Evolutionary conservation across 2,888 invertebrate species (phyloP).

Genomic region (Ochropleura leucogaster): DNA sequence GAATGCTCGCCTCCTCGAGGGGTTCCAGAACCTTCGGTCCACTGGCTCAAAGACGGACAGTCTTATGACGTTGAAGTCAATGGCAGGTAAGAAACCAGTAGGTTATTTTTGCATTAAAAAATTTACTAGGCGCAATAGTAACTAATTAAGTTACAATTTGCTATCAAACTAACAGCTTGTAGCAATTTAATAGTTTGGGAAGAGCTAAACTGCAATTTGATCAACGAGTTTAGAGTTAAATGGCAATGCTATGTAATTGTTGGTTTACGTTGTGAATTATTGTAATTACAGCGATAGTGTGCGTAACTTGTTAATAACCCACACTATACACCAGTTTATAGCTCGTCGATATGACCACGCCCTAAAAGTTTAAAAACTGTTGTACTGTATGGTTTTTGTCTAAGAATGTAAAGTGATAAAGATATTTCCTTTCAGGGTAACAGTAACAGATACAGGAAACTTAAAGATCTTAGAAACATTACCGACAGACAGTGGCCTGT

Average conservation of each 20-base stretch:
- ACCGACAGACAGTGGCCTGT: conserved; percentile 97
- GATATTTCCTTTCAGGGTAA: conserved; percentile 89
- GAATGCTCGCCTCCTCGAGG: conserved; percentile 99
- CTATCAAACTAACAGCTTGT: not conserved
- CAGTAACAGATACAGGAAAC: conserved; percentile 96
- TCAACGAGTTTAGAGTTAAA: not conserved
- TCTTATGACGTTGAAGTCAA: conserved; percentile 91
- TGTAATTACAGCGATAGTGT: not conserved
- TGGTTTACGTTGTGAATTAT: too few relatives aligned
- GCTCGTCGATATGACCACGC: not conserved
- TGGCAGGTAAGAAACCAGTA: conserved; percentile 87
- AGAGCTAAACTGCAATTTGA: conserved; percentile 5
- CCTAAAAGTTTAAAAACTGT: not conserved
- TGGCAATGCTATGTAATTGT: not conserved
- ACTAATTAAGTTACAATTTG: not conserved
- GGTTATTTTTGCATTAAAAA: not conserved
- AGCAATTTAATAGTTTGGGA: not conserved
- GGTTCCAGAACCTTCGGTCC: conserved; percentile 97
- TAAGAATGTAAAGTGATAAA: conserved; percentile 20
- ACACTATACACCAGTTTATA: not conserved
- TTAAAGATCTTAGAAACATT: conserved; percentile 97
- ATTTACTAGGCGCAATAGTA: too few relatives aligned
- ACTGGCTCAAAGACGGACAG: conserved; percentile 96
- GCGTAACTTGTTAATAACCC: not conserved
- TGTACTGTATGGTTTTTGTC: conserved; percentile 9